Evolutionary conservation across 1,140 invertebrate species (phyloP).

Genomic region (Heliothis subflexa): DNA sequence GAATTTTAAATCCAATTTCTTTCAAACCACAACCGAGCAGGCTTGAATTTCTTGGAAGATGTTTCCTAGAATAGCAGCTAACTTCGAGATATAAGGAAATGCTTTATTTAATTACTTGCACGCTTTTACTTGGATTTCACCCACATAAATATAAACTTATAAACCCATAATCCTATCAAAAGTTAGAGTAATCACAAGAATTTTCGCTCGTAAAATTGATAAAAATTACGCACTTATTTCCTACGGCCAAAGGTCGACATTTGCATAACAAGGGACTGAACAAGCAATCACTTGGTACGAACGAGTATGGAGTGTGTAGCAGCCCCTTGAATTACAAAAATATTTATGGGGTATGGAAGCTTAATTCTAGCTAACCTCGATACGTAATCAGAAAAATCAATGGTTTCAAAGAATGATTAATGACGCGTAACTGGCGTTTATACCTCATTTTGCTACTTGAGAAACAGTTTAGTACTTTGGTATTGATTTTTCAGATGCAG

Average conservation of each 20-base stretch:
- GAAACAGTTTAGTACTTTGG: too few species aligned
- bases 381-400: conserved; percentile 5
- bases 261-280: conserved; percentile 20
- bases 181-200: conserved; percentile 24
- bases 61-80: background rate
- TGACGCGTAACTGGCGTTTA: background rate
- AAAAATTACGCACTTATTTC: conserved; percentile 18
- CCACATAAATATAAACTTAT: conserved; percentile 34
- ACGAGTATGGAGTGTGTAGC: conserved; percentile 14
- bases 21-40: background rate
- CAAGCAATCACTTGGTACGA: background rate
- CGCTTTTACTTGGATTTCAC: background rate
- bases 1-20: conserved; percentile 15
- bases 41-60: background rate
- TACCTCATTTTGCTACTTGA: background rate
- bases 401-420: conserved; percentile 15
- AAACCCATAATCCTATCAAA: conserved; percentile 31
- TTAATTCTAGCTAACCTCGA: conserved; percentile 35
- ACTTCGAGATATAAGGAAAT: conserved; percentile 1
- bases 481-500: too few species aligned
- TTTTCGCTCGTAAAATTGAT: conserved; percentile 24
- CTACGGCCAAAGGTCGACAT: conserved; percentile 26
- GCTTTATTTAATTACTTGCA: conserved; percentile 4
- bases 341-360: conserved; percentile 35
- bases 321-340: conserved; percentile 25